phyloP scores from a whole-genome alignment of 2,888 invertebrate species.

The Ochropleura leucogaster region DNA sequence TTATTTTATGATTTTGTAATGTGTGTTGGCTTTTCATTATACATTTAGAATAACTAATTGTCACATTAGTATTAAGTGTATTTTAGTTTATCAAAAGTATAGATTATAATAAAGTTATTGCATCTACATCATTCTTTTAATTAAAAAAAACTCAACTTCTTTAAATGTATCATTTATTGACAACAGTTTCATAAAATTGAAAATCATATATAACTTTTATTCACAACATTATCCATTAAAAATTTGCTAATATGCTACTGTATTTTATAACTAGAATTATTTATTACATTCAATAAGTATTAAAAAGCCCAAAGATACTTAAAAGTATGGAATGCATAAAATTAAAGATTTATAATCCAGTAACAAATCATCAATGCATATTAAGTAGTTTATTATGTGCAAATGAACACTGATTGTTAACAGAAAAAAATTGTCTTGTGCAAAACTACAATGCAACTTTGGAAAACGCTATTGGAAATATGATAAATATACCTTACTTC shows the following conservation, averaged over 20 bases:
- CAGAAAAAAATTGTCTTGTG: slow-evolving; percentile 34
- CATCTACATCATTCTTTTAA: slow-evolving; percentile 44
- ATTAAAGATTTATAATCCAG: slow-evolving; percentile 44
- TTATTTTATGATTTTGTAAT: slow-evolving; percentile 52
- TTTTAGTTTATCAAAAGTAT: slow-evolving; percentile 54
- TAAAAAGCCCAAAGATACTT: slow-evolving; percentile 60
- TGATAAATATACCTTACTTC: slow-evolving; percentile 35
- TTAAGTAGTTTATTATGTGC: slow-evolving; percentile 32
- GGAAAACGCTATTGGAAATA: slow-evolving; percentile 24
- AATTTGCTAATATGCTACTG: slow-evolving; percentile 59
- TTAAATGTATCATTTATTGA: slow-evolving; percentile 75
- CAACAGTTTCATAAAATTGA: slow-evolving; percentile 83
- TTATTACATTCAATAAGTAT: slow-evolving; percentile 55
- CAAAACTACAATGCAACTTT: slow-evolving; percentile 29
- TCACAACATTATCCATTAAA: slow-evolving; percentile 58
- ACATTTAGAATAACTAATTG: slow-evolving; percentile 48
- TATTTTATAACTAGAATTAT: slow-evolving; percentile 51
- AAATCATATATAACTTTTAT: slow-evolving; percentile 65
- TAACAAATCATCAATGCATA: slow-evolving; percentile 33
- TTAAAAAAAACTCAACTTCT: slow-evolving; percentile 42
- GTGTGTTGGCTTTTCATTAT: slow-evolving; percentile 53
- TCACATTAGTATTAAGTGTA: slow-evolving; percentile 61
- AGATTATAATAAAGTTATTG: slow-evolving; percentile 64
- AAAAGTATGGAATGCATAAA: slow-evolving; percentile 64
- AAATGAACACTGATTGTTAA: slow-evolving; percentile 24